Base-by-base conservation (phyloP, 2,113 vertebrate genomes). In the Neopipo cinnamomea region DNA sequence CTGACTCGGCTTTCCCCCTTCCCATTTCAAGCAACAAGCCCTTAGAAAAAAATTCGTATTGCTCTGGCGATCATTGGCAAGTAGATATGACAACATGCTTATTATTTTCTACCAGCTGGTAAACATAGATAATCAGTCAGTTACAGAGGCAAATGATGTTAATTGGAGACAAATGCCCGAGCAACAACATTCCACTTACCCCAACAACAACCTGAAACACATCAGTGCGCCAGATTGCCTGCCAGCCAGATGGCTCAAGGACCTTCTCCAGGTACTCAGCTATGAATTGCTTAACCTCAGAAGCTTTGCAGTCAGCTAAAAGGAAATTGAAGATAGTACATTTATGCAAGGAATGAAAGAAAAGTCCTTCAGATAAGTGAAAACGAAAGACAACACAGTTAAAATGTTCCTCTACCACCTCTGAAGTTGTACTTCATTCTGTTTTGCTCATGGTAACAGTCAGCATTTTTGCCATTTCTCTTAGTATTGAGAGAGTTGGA, bases 181-280 rank as follows among this genome's bases (percentile, higher is more conserved):
- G 65, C 47, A 92, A 82, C 37, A 63, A 23, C 9, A 11, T 79
- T 58, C 55, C 61, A 88, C 97, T 98, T 95, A 99, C 99, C 98
- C 98, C 98, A 46, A 99, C 98, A 46, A 99, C 97, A 67, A 99
- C 99, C 77, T 99, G 97, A 85, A 99, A 99, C 25, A 98, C 97
- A 9, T 98, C 96, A 14, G 99, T 99, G 73, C 96, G 97, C 99
- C 99, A 99, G 63, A 99, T 12, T 4, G 99, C 99, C 93, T 97
- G 96, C 99, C 99, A 99, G 89, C 99, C 99, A 65, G 97, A 98
- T 1, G 98, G 98, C 92, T 99, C 99, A 42, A 99, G 92, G 33
- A 98, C 98, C 91, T 99, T 99, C 97, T 98, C 99, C 97, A 99
- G 97, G 96, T 99, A 99, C 88, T 99, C 99, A n/a, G 98, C 98